Conservation (phyloP, 2,888 invertebrate species). For the Drosophila greeni region DNA sequence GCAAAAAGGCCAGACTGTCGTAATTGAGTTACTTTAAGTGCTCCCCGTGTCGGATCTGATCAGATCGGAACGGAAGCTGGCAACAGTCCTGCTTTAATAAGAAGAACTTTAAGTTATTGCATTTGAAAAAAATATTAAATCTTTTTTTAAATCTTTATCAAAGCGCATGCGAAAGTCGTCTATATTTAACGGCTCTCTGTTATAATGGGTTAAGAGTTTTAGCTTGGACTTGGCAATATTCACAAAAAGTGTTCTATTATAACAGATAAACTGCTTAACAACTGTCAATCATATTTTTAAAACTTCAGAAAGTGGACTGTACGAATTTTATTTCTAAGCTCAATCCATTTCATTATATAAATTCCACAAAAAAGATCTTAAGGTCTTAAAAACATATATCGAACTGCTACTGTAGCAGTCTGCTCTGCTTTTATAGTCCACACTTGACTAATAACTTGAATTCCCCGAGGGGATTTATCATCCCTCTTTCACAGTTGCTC, state of each 20-base stretch:
- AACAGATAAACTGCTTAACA: too few species aligned
- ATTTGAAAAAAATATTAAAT: not conserved
- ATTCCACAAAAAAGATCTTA: not conserved
- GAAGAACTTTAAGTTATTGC: not conserved
- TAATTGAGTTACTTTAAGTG: slow-evolving; percentile 56
- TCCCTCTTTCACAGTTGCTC: slow-evolving; percentile 26
- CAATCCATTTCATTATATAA: too few species aligned
- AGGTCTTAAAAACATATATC: not conserved
- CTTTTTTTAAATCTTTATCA: not conserved
- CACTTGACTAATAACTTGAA: slow-evolving; percentile 53
- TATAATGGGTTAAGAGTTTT: not conserved
- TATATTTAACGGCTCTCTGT: not conserved
- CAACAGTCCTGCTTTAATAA: slow-evolving; percentile 3
- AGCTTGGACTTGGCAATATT: not conserved
- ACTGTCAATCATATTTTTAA: too few species aligned
- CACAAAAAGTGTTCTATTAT: not conserved
- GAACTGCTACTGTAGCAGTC: slow-evolving; percentile 32
- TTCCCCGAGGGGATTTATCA: slow-evolving; percentile 38
- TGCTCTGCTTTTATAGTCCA: slow-evolving; percentile 31
- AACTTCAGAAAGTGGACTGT: too few species aligned
- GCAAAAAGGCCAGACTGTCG: slow-evolving; percentile 46
- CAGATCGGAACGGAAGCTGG: slow-evolving; percentile 28
- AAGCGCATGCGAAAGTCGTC: not conserved
- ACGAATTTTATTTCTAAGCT: too few species aligned
- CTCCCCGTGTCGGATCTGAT: slow-evolving; percentile 35